These are phyloP conservation scores for Spatulosminthurus flaviceps DNA, from an alignment of 2,888 invertebrate genomes.

Conservation along the genomic window DNA sequence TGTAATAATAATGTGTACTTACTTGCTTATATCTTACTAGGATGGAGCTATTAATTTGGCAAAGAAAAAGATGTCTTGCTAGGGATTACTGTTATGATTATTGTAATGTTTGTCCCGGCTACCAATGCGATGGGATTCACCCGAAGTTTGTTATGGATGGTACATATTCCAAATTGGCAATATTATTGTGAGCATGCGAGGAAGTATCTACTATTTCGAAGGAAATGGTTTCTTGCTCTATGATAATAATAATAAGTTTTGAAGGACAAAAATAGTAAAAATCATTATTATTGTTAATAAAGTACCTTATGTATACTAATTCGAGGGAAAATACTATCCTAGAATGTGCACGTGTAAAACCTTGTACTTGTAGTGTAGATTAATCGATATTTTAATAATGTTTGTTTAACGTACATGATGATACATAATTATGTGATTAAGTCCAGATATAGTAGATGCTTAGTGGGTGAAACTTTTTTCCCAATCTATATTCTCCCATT, in stretches of 20 bases:
- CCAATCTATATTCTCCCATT: neutral
- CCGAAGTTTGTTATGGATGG: no score
- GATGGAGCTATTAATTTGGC: no score
- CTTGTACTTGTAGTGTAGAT: conserved; percentile 22
- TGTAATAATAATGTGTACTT: no score
- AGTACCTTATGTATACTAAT: conserved; percentile 42
- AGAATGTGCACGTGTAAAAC: conserved; percentile 26
- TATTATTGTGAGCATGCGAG: neutral
- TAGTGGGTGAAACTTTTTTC: neutral
- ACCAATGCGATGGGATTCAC: no score
- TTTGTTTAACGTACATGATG: conserved; percentile 23
- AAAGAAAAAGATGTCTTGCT: no score
- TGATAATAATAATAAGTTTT: conserved; percentile 26
- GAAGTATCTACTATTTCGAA: neutral
- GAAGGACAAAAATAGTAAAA: conserved; percentile 15
- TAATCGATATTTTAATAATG: conserved; percentile 41
- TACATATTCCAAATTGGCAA: neutral
- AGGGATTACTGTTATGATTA: no score
- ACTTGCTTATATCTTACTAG: no score
- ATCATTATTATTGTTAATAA: conserved; percentile 20
- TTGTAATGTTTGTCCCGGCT: no score
- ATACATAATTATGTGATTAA: conserved; percentile 21
- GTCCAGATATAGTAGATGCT: neutral
- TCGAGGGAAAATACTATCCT: neutral
- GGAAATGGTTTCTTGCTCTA: conserved; percentile 26